Conservation (phyloP, 1,140 invertebrate genomes). For the Drosophila takahashii region DNA sequence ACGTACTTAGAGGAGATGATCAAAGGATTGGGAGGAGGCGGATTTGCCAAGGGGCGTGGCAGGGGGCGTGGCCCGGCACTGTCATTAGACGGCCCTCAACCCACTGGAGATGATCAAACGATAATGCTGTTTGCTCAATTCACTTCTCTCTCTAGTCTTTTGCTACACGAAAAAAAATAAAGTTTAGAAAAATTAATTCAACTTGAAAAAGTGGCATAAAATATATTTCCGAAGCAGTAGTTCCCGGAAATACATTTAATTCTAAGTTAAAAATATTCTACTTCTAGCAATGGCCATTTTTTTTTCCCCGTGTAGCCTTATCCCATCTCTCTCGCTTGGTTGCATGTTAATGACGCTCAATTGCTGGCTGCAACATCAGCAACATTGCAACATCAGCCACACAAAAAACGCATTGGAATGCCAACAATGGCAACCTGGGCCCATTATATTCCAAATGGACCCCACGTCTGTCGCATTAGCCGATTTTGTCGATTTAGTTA, state of each 20-base stretch:
- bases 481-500: conserved; percentile 39
- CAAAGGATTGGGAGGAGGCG: neutral
- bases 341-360: conserved; percentile 68
- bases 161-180: neutral
- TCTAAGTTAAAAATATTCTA: too few species aligned
- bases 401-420: conserved; percentile 40
- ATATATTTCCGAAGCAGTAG: too few species aligned
- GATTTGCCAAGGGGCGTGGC: conserved; percentile 9
- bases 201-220: too few species aligned
- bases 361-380: conserved; percentile 21
- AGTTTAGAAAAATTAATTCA: too few species aligned
- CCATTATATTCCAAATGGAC: conserved; percentile 24
- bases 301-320: conserved; percentile 2
- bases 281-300: too few species aligned
- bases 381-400: conserved; percentile 1
- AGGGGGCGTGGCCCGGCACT: conserved; percentile 30
- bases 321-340: conserved; percentile 25
- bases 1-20: conserved; percentile 30
- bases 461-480: conserved; percentile 56
- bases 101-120: conserved; percentile 29
- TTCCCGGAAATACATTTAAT: too few species aligned
- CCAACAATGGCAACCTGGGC: conserved; percentile 23
- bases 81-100: conserved; percentile 45
- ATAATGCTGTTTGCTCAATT: conserved; percentile 68
- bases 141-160: conserved; percentile 1